phyloP scores from a whole-genome alignment of 2,113 vertebrate species.

The Alethe castanea region DNA sequence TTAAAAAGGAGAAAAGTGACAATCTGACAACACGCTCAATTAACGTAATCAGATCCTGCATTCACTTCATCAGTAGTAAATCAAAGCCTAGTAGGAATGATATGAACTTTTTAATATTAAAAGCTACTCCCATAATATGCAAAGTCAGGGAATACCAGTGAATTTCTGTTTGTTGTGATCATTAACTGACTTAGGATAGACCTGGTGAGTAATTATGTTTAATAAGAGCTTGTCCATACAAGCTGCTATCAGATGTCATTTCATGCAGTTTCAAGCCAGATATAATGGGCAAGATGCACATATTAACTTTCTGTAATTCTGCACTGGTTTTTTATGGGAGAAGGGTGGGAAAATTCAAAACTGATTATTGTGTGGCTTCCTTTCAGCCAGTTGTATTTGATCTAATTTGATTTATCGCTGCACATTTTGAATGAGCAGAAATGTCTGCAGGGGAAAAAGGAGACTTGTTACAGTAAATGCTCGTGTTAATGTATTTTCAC shows the following conservation, averaged over 20 bases:
- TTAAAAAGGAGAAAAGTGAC: constrained; percentile 42
- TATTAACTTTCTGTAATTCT: constrained; percentile 42
- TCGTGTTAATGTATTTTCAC: not conserved
- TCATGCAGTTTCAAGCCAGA: constrained; percentile 21
- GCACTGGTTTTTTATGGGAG: constrained; percentile 15
- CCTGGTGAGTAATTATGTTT: not conserved
- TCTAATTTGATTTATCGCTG: constrained; percentile 57
- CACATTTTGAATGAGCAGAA: constrained; percentile 33
- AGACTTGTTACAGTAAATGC: constrained; percentile 10
- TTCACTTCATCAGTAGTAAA: not conserved
- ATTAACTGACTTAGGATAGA: constrained; percentile 55
- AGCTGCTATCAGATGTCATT: constrained; percentile 49
- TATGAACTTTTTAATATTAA: constrained; percentile 50
- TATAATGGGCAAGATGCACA: constrained; percentile 17
- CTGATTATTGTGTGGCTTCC: constrained; percentile 38
- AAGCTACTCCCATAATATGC: constrained; percentile 2
- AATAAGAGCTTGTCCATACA: constrained; percentile 31
- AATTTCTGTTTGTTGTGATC: constrained; percentile 27
- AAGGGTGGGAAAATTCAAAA: constrained; percentile 60
- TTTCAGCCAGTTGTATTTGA: constrained; percentile 54
- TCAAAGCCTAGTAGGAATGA: not conserved
- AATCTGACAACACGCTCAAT: constrained; percentile 49
- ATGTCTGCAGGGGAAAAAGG: constrained; percentile 2
- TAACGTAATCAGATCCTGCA: constrained; percentile 20
- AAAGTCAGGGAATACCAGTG: constrained; percentile 20